Evolutionary conservation across 1,140 invertebrate species (phyloP).

Genomic region (Doryteuthis pealeii): DNA sequence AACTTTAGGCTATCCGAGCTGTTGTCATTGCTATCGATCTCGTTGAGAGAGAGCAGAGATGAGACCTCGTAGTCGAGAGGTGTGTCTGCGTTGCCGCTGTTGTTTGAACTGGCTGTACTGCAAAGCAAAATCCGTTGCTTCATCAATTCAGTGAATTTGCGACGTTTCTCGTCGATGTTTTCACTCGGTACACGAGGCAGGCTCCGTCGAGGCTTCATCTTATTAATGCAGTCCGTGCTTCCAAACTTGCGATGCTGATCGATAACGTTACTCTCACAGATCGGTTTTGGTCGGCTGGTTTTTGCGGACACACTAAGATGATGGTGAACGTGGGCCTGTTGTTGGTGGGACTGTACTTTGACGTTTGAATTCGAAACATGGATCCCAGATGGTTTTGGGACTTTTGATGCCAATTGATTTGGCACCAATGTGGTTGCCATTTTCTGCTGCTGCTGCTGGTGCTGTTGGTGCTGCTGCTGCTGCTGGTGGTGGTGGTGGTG

Average conservation of each 20-base stretch:
- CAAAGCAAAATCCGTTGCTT: constrained; percentile 10
- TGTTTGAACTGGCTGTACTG: neutral
- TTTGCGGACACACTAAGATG: neutral
- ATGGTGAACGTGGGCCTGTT: neutral
- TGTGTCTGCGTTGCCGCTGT: neutral
- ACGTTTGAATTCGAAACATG: neutral
- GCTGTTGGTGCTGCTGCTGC: too few species aligned
- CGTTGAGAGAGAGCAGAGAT: neutral
- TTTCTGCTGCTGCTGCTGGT: too few species aligned
- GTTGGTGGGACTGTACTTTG: neutral
- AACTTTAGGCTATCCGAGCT: neutral
- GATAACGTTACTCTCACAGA: neutral
- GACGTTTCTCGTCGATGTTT: neutral
- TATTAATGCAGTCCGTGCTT: neutral
- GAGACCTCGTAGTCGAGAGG: constrained; percentile 8
- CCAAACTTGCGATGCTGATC: neutral
- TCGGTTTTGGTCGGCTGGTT: neutral
- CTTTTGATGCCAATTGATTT: too few species aligned
- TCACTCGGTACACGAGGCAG: neutral
- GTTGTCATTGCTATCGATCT: neutral
- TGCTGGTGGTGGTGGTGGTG: too few species aligned
- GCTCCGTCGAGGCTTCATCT: neutral
- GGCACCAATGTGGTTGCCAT: too few species aligned
- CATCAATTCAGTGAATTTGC: constrained; percentile 6
- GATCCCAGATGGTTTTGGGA: too few species aligned